phyloP scores from a whole-genome alignment of 2,797 vertebrate species.

The Ceryle rudis region DNA sequence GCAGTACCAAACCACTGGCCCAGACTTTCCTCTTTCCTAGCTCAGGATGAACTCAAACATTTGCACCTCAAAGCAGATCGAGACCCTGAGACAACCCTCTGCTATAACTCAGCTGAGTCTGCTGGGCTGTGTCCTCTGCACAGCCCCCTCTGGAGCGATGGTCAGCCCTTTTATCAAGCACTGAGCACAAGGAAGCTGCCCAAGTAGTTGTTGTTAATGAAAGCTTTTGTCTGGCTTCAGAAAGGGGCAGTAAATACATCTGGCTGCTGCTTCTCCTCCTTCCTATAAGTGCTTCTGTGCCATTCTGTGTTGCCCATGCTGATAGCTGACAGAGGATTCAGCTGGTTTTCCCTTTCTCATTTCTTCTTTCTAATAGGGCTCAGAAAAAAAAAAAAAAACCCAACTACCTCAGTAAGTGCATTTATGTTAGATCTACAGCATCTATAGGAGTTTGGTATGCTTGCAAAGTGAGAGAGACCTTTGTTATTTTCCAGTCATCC shows the following conservation, averaged over 20 bases:
- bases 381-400: background rate
- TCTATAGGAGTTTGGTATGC: background rate
- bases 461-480: background rate
- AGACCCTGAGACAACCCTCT: background rate
- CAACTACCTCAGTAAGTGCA: background rate
- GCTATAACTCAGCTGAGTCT: background rate
- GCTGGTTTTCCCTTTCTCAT: background rate
- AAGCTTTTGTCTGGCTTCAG: background rate
- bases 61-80: background rate
- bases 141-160: background rate
- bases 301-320: background rate
- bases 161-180: background rate
- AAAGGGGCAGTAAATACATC: background rate
- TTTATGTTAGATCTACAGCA: background rate
- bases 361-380: background rate
- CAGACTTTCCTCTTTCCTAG: rapidly evolving
- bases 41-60: background rate
- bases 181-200: background rate
- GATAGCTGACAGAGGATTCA: background rate
- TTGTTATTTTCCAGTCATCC: background rate
- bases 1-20: background rate
- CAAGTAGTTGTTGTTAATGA: background rate
- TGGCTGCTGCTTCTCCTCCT: background rate
- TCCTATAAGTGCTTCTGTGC: background rate
- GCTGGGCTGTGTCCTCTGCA: background rate